Evolutionary conservation across 2,797 vertebrate genomes (phyloP), one percentile per base, ranked within the genome.

Genomic region (Hemibagrus guttatus): DNA sequence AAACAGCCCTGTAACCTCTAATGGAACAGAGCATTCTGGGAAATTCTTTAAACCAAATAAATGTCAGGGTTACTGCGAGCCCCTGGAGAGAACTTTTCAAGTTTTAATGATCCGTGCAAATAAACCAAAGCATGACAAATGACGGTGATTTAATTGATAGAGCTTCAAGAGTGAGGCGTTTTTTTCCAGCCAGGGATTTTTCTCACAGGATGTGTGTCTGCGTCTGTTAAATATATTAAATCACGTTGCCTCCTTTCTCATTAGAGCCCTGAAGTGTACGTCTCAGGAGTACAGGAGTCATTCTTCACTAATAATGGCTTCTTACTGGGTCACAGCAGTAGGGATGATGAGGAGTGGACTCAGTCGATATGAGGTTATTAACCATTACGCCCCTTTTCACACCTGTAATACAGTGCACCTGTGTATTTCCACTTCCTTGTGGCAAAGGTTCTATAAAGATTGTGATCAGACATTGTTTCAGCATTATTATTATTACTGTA

Each of bases 71-170:
- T 54, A 69, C 49, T 58, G 23, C 72, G 35, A 71, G 84, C 78
- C 85, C 85, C 79, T 68, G 63, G 39, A 9, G 84, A 89, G 78
- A 87, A 85, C 74, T 74, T 76, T 91, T 92, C 91, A 90, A 90
- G 90, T 90, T 93, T 93, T 92, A 91, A 75, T 3, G 46, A 90
- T 88, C 87, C 76, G 88, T 90, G 91, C 85, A 94, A 94, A 93
- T 92, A 92, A 94, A 92, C 64, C 85, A 52, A 93, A 92, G 93
- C 93, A 90, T 94, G 93, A 95, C 93, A 92, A 94, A 96, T 92
- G 93, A 94, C 92, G 88, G 90, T 85, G 91, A 86, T 93, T 93
- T 94, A 93, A 95, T 94, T 95, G 93, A 95, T 94, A 21, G 91
- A 91, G 76, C 89, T 92, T 93, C 93, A 59, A 75, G 83, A 84